A percentile compares a stretch with the other conserved stretches of the same genome.
Evolutionary conservation across 2,888 invertebrate species (phyloP).

Genomic region (Stenolophus ochropezus): DNA sequence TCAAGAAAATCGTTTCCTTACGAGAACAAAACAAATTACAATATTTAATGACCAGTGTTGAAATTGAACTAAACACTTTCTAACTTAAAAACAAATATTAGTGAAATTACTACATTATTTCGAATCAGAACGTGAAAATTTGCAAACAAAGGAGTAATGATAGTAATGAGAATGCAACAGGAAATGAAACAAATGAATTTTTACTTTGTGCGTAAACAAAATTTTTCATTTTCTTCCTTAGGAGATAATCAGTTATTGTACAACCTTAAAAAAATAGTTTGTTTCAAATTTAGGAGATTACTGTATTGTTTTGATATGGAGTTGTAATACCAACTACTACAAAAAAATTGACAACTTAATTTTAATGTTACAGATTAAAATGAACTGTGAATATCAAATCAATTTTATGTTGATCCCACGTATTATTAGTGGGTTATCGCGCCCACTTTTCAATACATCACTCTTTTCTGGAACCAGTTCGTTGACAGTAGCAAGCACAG

Average conservation of each 20-base stretch:
- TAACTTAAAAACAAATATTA: constrained; percentile 20
- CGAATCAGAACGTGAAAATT: constrained; percentile 14
- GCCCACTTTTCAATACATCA: constrained; percentile 14
- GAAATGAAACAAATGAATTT: not conserved
- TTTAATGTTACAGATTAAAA: not conserved
- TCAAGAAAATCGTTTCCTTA: not conserved
- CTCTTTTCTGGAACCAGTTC: constrained; percentile 25
- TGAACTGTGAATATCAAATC: too few relatives aligned
- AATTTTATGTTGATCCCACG: not conserved
- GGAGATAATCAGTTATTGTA: too few relatives aligned
- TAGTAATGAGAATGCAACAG: not conserved
- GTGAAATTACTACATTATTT: not conserved
- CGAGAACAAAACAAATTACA: not conserved
- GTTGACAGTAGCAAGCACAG: constrained; percentile 2
- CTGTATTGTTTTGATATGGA: too few relatives aligned
- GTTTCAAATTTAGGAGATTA: too few relatives aligned
- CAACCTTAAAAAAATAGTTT: too few relatives aligned
- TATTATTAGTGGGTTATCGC: constrained; percentile 13
- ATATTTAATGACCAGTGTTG: not conserved
- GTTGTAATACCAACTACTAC: too few relatives aligned
- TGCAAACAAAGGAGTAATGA: constrained; percentile 8
- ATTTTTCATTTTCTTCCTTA: not conserved
- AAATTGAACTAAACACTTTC: constrained; percentile 30
- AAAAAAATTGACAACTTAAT: too few relatives aligned
- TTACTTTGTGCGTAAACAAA: not conserved